Evolutionary conservation across 92 coral and sea anemone species (phyloP).

Genomic region (Palythoa grandiflora): DNA sequence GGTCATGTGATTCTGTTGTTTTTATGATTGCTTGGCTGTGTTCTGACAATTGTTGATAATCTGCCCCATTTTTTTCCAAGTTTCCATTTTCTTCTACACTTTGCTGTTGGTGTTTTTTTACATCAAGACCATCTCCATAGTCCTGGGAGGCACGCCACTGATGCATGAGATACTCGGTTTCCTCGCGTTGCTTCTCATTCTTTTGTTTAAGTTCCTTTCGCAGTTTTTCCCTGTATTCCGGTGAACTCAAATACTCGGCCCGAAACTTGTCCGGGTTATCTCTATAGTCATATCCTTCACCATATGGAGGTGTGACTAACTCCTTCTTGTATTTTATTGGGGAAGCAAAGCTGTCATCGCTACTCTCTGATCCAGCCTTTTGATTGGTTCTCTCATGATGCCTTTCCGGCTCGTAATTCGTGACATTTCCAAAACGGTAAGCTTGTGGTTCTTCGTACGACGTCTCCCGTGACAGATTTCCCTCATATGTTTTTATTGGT

Average conservation of each 20-base stretch:
- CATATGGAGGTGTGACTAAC: constrained; percentile 27
- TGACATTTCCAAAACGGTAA: neutral
- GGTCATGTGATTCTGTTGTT: neutral
- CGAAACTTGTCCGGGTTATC: constrained; percentile 11
- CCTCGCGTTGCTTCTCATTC: constrained; percentile 85
- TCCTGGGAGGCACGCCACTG: constrained; percentile 76
- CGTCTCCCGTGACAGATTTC: neutral
- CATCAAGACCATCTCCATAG: constrained; percentile 51
- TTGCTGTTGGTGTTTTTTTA: neutral
- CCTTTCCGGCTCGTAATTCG: neutral
- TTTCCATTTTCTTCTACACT: neutral
- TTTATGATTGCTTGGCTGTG: neutral
- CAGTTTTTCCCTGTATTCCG: constrained; percentile 78
- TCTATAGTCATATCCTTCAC: constrained; percentile 42
- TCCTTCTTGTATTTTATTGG: constrained; percentile 30
- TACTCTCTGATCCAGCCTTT: constrained; percentile 19
- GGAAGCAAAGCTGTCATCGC: constrained; percentile 43
- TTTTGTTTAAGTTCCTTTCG: constrained; percentile 83
- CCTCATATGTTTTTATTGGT: neutral
- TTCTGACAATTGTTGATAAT: neutral
- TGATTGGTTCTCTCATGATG: neutral
- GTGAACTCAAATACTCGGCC: constrained; percentile 36
- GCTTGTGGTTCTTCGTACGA: neutral
- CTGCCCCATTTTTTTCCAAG: neutral
- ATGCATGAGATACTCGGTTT: constrained; percentile 69